Base-by-base conservation (phyloP, 2,113 vertebrate species). In the Vulpes vulpes region DNA sequence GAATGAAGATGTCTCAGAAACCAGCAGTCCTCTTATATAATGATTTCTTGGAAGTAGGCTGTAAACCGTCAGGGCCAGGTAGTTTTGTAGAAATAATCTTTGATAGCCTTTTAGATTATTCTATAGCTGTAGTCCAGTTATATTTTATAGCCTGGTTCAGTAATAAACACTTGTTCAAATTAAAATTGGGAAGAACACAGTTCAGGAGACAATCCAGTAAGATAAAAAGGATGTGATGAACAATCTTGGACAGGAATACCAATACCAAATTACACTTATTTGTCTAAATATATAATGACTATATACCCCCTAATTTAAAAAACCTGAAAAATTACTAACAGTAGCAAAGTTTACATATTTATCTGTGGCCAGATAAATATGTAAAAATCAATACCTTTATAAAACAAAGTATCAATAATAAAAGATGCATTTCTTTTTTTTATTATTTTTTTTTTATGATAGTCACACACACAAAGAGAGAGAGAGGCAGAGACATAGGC, bases 1-100 rank as follows among this genome's bases (percentile, higher is more conserved):
- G 43, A 62, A 96, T 30, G 27, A 91, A 87, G 15, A 73, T 59
- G 79, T 94, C 57, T 94, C 35, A 88, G 78, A 96, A 92, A 79
- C 55, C 15, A 89, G 16, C 22, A 86, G 55, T 74, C 81, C 62
- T 32, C 57, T 89, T 43, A 86, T 5, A 71, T 23, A 65, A 74
- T 73, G 17, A 22, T 71, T 57, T 85, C 23, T 51, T 94, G n/a
- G 19, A 89, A 65, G 94, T 0, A 84, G 49, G 20, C 32, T 94
- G 1, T 73, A 96, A 86, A 60, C 57, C 4, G 74, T n/a, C 38
- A 82, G 74, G 69, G 35, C 38, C 51, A 62, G 59, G 11, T 80
- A 30, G 49, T 92, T 79, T 85, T 69, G 43, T 38, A 27, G 67
- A 87, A 83, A 60, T 35, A 78, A 73, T 71, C 79, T 92, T 43